A percentile compares a stretch with the other conserved stretches of the same genome.
These are phyloP conservation scores for Chloroclystis v-ata DNA, from an alignment of 2,888 invertebrate genomes.

Conservation along the genomic window DNA sequence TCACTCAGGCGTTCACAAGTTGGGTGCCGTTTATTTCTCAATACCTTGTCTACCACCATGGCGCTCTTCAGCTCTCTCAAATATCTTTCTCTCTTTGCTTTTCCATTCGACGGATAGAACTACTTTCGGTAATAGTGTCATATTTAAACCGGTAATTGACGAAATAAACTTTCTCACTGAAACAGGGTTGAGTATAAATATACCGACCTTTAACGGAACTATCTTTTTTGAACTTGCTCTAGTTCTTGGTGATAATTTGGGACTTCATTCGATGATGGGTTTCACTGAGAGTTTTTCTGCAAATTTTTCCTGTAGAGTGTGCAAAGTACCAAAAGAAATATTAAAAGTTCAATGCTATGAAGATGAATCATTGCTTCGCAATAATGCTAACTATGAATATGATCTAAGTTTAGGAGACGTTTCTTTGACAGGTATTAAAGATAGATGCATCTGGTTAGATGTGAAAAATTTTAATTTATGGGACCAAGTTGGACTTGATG, in stretches of 20 bases:
- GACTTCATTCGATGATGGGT: constrained; percentile 20
- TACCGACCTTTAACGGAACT: not conserved
- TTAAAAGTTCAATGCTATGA: constrained; percentile 8
- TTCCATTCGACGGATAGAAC: constrained; percentile 23
- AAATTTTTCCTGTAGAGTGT: constrained; percentile 21
- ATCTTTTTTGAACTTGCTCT: not conserved
- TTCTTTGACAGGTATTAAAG: constrained; percentile 20
- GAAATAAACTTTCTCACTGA: constrained; percentile 10
- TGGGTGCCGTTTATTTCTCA: constrained; percentile 26
- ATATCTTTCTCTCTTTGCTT: constrained; percentile 22
- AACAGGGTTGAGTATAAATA: not conserved
- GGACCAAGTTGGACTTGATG: constrained; percentile 21
- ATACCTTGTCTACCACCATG: constrained; percentile 20
- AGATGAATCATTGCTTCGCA: constrained; percentile 16
- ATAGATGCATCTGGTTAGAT: constrained; percentile 18
- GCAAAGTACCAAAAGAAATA: constrained; percentile 15
- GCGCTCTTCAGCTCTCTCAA: constrained; percentile 10
- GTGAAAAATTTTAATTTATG: constrained; percentile 21
- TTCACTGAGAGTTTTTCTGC: constrained; percentile 26
- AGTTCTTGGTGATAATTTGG: constrained; percentile 24
- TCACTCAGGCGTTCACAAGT: constrained; percentile 21
- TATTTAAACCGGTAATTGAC: constrained; percentile 18
- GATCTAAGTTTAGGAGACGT: not conserved
- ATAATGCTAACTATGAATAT: too few species aligned
- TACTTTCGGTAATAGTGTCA: constrained; percentile 19